Base-by-base conservation (phyloP, 2,888 invertebrate genomes). In the Aradus depressus region DNA sequence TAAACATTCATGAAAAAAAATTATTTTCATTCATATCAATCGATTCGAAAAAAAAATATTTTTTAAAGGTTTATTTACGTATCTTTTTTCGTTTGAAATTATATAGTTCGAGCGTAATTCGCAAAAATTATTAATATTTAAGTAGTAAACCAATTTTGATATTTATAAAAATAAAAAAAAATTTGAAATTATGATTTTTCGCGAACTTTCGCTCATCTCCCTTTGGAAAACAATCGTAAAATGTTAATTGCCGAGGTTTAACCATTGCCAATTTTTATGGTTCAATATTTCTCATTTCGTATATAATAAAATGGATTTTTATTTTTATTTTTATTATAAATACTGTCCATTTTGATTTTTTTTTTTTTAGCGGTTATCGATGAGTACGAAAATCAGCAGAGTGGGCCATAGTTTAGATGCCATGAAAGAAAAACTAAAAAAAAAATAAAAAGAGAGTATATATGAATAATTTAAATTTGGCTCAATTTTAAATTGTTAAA, bases 401-500 rank as follows among this genome's bases (percentile, higher is more conserved):
- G 47, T 32, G 47, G 38, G 47, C 47, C 47, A 47, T 47, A 47
- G 38, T 38, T 18, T 47, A 47, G 47, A 47, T 47, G 47, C 47
- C 47, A 47, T 47, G 26, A 38, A 37, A 35, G 38, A 38, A 38
- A 38, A 47, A 38, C 38, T 47, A 47, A 42, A 26, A 28, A 47
- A 47, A 47, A 14, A 47, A 38, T 23, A 22, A 47, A 47, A 16
- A 41, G 18, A 26, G 28, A 42, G 25, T 28, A n/a, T n/a, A n/a
- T n/a, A n/a, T n/a, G n/a, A n/a, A n/a, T n/a, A n/a, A n/a, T n/a
- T n/a, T n/a, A n/a, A n/a, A 42, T 26, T 47, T 35, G 47, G 37
- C 37, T 37, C 35, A 47, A 47, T 47, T 47, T n/a, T 47, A 35
- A 47, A 47, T 47, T 47, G 47, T 47, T 47, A 47, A 47, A 47